Evolutionary conservation across 2,888 invertebrate genomes (phyloP).

Genomic region (Epinotia bilunana): DNA sequence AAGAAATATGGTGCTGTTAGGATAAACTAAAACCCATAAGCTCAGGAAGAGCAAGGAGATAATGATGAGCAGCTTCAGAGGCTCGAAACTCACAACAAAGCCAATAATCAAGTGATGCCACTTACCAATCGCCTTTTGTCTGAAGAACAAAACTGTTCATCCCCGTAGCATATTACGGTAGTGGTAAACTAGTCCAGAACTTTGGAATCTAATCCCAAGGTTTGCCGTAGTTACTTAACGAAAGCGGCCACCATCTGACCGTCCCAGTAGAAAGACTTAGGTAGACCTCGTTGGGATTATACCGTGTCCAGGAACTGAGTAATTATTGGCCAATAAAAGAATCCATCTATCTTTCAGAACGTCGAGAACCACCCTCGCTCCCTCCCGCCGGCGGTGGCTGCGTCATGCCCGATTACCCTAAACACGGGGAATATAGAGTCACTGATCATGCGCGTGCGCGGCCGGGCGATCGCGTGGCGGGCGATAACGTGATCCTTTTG

Average conservation of each 20-base stretch:
- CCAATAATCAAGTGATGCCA: not conserved
- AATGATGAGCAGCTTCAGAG: not conserved
- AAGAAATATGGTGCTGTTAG: too few species aligned
- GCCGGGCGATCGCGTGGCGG: not conserved
- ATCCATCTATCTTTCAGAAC: not conserved
- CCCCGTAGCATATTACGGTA: too few species aligned
- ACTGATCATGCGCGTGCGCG: conserved; percentile 10
- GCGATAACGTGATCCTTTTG: conserved; percentile 5
- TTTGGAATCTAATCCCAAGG: too few species aligned
- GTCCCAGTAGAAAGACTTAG: too few species aligned
- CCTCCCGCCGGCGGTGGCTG: conserved; percentile 9
- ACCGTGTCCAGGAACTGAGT: too few species aligned
- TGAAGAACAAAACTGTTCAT: too few species aligned
- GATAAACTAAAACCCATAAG: not conserved
- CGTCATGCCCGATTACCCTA: conserved; percentile 4
- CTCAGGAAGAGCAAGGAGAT: not conserved
- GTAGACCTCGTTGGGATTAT: too few species aligned
- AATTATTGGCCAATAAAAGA: too few species aligned
- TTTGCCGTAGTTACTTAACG: too few species aligned
- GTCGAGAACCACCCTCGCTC: not conserved
- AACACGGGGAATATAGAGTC: conserved; percentile 16
- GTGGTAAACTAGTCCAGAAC: too few species aligned
- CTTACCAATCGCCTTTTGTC: too few species aligned
- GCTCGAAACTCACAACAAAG: not conserved
- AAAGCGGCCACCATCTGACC: too few species aligned